Evolutionary conservation across 2,888 invertebrate genomes (phyloP).

Genomic region (Erpobdella octoculata): DNA sequence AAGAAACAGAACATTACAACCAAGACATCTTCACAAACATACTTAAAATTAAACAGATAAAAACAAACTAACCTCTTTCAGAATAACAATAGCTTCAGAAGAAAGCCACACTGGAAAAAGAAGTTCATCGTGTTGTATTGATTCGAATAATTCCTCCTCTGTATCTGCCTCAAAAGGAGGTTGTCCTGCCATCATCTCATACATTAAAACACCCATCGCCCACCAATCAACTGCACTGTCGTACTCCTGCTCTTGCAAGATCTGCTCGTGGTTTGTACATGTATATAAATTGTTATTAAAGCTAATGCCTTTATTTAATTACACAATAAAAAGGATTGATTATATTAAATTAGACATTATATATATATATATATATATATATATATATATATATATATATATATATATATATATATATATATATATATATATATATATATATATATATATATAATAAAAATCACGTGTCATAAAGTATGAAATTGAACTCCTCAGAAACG

Average conservation of each 20-base stretch:
- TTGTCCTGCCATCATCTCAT: constrained; percentile 99
- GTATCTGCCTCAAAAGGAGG: constrained; percentile 99
- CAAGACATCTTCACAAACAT: neutral
- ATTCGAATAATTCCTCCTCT: constrained; percentile 96
- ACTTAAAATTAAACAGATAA: neutral
- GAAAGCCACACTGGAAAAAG: constrained; percentile 91
- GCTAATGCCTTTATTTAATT: too few relatives aligned
- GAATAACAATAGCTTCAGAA: constrained; percentile 78
- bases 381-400: too few relatives aligned
- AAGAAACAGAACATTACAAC: neutral
- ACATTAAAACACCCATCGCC: constrained; percentile 95
- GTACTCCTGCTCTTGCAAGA: constrained; percentile 79
- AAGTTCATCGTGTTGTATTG: constrained; percentile 94
- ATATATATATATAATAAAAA: too few relatives aligned
- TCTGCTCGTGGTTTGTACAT: too few relatives aligned
- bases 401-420: too few relatives aligned
- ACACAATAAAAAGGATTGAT: too few relatives aligned
- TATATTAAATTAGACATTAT: too few relatives aligned
- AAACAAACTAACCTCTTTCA: constrained; percentile 63
- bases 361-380: too few relatives aligned
- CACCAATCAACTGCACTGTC: constrained; percentile 64
- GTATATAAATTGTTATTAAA: too few relatives aligned
- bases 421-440: too few relatives aligned
- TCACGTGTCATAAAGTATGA: too few relatives aligned
- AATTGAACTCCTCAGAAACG: too few relatives aligned